phyloP scores from a whole-genome alignment of 2,113 vertebrate genomes.

The Todiramphus chloris region DNA sequence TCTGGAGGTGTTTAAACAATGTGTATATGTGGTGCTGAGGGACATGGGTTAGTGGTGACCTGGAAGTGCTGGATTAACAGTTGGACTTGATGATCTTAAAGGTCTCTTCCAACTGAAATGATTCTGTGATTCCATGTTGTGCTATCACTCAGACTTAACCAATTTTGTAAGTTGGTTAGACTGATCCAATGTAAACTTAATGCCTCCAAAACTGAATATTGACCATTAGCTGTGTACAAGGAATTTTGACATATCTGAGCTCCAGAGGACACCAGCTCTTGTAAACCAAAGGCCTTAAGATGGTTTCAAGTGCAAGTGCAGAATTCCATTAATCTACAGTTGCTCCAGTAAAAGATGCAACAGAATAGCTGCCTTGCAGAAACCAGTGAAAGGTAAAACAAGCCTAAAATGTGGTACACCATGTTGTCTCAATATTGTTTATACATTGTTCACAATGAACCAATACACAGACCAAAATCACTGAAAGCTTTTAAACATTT shows the following conservation, averaged over 20 bases:
- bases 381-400: background rate
- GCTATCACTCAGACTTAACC: background rate
- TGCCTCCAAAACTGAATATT: background rate
- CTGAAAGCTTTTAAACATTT: background rate
- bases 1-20: background rate
- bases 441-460: background rate
- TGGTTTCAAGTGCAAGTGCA: background rate
- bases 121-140: background rate
- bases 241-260: background rate
- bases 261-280: background rate
- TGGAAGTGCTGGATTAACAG: background rate
- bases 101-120: background rate
- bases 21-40: background rate
- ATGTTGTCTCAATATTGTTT: background rate
- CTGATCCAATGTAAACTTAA: background rate
- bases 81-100: background rate
- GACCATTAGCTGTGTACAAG: background rate
- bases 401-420: background rate
- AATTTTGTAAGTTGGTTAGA: background rate
- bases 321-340: background rate
- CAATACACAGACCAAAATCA: background rate
- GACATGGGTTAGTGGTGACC: background rate
- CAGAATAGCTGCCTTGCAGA: background rate
- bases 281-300: background rate
- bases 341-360: background rate